Base-by-base conservation (phyloP, 2,888 invertebrate genomes). In the Mechanitis mazaeus region DNA sequence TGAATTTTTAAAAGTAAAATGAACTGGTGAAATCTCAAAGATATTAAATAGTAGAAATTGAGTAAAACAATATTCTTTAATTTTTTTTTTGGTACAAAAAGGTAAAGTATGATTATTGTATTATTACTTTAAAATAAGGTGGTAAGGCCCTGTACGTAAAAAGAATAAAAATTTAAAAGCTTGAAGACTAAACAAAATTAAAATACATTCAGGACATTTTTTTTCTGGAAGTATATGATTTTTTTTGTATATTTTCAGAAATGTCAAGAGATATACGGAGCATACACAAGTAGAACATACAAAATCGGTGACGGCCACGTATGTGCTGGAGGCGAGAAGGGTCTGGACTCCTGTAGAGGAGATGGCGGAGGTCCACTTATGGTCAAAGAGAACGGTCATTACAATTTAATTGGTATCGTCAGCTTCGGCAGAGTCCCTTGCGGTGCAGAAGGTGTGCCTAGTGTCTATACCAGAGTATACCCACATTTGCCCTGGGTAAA, bases 361-460 rank as follows among this genome's bases (percentile, higher is more conserved):
- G 94, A 94, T 71, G 93, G 93, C 31, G 94, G 94, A 0, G 94
- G 94, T 0, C 94, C 94, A 0, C 82, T 94, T 3, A 81, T 89
- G 77, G 81, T 79, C 54, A 66, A 67, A 28, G 60, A 64, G 3
- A 59, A 64, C 4, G 67, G 67, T 2, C 64, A 61, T 3, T 72
- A 65, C 46, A 56, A 65, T 2, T 58, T 68, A 11, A 68, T 70
- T 1, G 75, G 74, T 1, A 56, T 74, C 1, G 73, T 73, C 54
- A 72, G 72, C 35, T 70, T 65, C 6, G 74, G 74, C 0, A 61
- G 64, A 5, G 61, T 55, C 0, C 61, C 65, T 1, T 74, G 74
- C 55, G 73, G 73, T 4, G 68, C 63, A 9, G 62, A 56, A 7
- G 72, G 68, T 2, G 50, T 67, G 3, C 73, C 73, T 3, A 73